Evolutionary conservation across 2,797 vertebrate genomes (phyloP).

Genomic region (Paedocypris micromegethes): DNA sequence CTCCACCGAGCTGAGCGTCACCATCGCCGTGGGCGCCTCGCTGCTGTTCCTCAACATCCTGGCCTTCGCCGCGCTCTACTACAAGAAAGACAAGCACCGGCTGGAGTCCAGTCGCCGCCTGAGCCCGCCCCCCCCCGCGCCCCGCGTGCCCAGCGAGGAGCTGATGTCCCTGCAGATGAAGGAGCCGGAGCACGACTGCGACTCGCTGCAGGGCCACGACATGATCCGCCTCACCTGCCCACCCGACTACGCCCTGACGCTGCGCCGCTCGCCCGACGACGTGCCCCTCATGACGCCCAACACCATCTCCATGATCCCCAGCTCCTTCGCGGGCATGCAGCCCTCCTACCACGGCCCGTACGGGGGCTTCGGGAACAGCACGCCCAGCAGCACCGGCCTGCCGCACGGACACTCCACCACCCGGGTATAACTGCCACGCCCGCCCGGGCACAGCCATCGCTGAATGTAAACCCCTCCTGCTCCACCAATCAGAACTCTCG

Average conservation of each 20-base stretch:
- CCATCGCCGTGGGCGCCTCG: slow-evolving; percentile 91
- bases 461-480: too few relatives aligned
- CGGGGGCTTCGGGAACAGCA: slow-evolving; percentile 77
- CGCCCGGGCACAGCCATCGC: slow-evolving; percentile 18
- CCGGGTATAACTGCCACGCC: slow-evolving; percentile 80
- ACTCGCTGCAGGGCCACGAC: slow-evolving; percentile 76
- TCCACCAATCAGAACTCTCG: too few relatives aligned
- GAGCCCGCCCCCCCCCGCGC: slow-evolving; percentile 78
- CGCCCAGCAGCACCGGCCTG: slow-evolving; percentile 88
- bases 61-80: slow-evolving; percentile 89
- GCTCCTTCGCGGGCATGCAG: slow-evolving; percentile 83
- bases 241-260: slow-evolving; percentile 88
- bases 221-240: slow-evolving; percentile 82
- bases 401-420: slow-evolving; percentile 96
- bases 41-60: slow-evolving; percentile 92
- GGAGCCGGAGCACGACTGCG: slow-evolving; percentile 81
- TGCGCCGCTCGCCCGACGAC: slow-evolving; percentile 89
- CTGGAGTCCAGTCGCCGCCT: slow-evolving; percentile 85
- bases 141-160: slow-evolving; percentile 87
- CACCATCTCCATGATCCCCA: slow-evolving; percentile 96
- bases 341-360: slow-evolving; percentile 85
- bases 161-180: slow-evolving; percentile 96
- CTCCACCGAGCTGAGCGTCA: slow-evolving; percentile 90
- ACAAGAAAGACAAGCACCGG: slow-evolving; percentile 93
- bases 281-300: slow-evolving; percentile 90